Evolutionary conservation across 2,797 vertebrate species (phyloP).

Genomic region (Halcyon badia): DNA sequence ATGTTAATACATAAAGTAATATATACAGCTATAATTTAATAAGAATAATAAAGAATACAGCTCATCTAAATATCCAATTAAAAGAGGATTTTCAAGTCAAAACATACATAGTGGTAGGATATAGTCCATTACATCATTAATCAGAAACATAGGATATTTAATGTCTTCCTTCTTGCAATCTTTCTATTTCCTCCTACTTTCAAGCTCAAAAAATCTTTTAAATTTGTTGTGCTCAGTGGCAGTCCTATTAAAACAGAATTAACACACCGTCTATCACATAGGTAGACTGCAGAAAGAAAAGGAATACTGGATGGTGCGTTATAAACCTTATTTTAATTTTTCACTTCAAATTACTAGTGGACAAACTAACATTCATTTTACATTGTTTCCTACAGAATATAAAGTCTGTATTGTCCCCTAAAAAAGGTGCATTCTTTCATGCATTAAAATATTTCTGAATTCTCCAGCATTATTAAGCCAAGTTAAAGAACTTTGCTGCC

Average conservation of each 20-base stretch:
- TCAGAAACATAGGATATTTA: background rate
- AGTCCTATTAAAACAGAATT: background rate
- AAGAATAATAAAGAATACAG: slow-evolving; percentile 45
- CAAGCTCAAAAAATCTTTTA: background rate
- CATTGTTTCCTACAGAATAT: background rate
- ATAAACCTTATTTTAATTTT: background rate
- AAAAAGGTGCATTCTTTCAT: background rate
- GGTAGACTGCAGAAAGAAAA: background rate
- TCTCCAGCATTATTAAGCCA: background rate
- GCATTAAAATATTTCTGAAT: background rate
- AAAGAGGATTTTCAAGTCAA: slow-evolving; percentile 19
- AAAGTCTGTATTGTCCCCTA: background rate
- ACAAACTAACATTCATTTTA: background rate
- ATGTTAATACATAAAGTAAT: slow-evolving; percentile 65
- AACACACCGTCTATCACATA: background rate
- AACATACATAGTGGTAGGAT: background rate
- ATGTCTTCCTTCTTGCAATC: background rate
- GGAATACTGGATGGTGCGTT: background rate
- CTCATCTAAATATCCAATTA: slow-evolving; percentile 6
- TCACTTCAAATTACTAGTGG: background rate
- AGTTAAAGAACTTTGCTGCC: background rate
- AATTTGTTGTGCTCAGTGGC: background rate
- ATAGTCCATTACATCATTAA: background rate
- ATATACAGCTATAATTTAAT: slow-evolving; percentile 42
- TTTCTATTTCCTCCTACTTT: background rate